Base-by-base conservation (phyloP, 2,797 vertebrate genomes). In the Leptoclinus maculatus region DNA sequence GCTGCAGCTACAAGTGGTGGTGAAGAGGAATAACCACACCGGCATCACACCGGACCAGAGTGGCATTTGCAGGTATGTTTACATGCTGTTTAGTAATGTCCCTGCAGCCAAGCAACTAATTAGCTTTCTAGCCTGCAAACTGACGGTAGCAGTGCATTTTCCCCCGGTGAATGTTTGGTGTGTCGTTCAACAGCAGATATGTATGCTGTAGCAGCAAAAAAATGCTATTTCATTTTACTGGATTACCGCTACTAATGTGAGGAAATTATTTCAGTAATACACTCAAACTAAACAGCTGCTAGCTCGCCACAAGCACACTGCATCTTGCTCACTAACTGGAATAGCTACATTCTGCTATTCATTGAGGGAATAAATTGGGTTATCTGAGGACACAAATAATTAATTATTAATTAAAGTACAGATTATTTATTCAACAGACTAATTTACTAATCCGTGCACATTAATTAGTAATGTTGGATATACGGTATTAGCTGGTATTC, bases 341-440 rank as follows among this genome's bases (percentile, higher is more conserved):
- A 64, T 58, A 57, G 36, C 34, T 45, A 58, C 11, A 47, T 43
- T 51, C 58, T 51, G 43, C n/a, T 65, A 41, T 78, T 60, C 4
- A 74, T 65, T 32, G 23, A 74, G 21, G 39, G 27, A 63, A 51
- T 57, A 6, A 66, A 51, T 10, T 38, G 7, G 3, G 43, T 72
- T 68, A 63, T 66, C 17, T 71, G 5, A 68, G 45, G 51, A 38
- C 27, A 39, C 16, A 39, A 36, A 57, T 62, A 8, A 69, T 74
- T 29, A 68, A 66, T 70, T 41, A 63, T 63, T 21, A 67, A 66
- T 66, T 43, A 73, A 45, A 73, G 49, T 69, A 59, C 21, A 54
- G 34, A 47, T 71, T 39, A 74, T 84, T 87, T 69, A 65, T 62
- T 72, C 17, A 77, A n/a, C 34, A 38, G 63, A 41, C 27, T 5